Conservation (phyloP, 2,113 vertebrate species). For the Alaudala cheleensis region DNA sequence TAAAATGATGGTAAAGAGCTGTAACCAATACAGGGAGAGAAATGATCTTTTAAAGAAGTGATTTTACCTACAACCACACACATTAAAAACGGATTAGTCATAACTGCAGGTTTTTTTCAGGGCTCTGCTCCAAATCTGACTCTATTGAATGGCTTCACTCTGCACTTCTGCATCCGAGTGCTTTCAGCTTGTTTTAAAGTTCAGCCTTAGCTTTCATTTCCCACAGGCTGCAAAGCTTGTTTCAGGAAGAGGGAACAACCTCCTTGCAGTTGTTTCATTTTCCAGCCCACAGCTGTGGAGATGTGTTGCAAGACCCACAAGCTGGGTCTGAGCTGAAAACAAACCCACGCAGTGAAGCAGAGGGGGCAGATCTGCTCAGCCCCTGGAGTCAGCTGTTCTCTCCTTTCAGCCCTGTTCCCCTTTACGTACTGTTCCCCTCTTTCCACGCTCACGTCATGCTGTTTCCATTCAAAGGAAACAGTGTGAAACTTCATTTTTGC, state of each 20-base stretch:
- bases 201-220: background rate
- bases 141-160: background rate
- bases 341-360: background rate
- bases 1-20: background rate
- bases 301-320: background rate
- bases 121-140: slow-evolving; percentile 27
- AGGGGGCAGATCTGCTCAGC: background rate
- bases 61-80: slow-evolving; percentile 39
- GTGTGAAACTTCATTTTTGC: slow-evolving; percentile 19
- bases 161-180: background rate
- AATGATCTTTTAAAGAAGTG: slow-evolving; percentile 19
- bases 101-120: slow-evolving; percentile 40
- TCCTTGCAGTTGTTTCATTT: background rate
- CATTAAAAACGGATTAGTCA: slow-evolving; percentile 43
- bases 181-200: background rate
- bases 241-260: background rate
- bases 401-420: background rate
- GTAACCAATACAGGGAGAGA: background rate
- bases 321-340: background rate
- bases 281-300: background rate
- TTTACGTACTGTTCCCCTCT: slow-evolving; percentile 1
- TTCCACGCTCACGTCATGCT: background rate
- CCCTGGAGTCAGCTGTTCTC: background rate
- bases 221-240: background rate
- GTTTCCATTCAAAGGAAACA: slow-evolving; percentile 53